Base-by-base conservation (phyloP, 2,113 vertebrate species). In the Cettia cetti region DNA sequence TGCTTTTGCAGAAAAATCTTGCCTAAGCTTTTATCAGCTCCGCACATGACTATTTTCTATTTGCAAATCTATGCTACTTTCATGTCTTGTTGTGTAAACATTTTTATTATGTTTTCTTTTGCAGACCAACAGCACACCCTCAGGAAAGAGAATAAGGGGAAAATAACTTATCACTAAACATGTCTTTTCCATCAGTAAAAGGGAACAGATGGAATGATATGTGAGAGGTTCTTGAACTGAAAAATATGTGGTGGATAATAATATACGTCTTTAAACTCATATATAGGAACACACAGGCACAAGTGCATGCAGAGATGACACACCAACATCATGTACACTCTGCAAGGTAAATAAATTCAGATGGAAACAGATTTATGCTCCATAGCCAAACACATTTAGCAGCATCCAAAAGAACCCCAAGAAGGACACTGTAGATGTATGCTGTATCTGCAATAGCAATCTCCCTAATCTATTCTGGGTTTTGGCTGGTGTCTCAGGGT, bases 321-420 rank as follows among this genome's bases (percentile, higher is more conserved):
- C 49, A 74, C 74, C 86, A 95, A 91, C n/a, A 92, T 69, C 59
- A 40, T 68, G 65, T 69, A 56, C 63, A 21, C 72, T 81, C 89
- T 92, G 54, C 75, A 83, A 84, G 63, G 85, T 82, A 72, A 93
- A 95, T 87, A 96, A 82, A 85, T 78, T 83, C 92, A 96, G 96
- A 96, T 96, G 94, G 94, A 82, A 96, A 91, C 57, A 91, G 79
- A 94, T 97, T 97, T 97, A 95, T 77, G 69, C 63, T 78, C 83
- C 71, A 37, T n/a, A 85, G 96, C 89, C 95, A 97, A 97, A 96
- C 9, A 60, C 90, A 82, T 80, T 95, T n/a, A 93, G 80, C 91
- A 81, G 89, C 86, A 94, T 94, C 88, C 94, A 91, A 95, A 49
- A 17, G 82, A 97, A 95, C 82, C 63, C 86, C 26, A 28, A 79